phyloP scores from a whole-genome alignment of 2,888 invertebrate genomes.

The Notodonta ziczac region DNA sequence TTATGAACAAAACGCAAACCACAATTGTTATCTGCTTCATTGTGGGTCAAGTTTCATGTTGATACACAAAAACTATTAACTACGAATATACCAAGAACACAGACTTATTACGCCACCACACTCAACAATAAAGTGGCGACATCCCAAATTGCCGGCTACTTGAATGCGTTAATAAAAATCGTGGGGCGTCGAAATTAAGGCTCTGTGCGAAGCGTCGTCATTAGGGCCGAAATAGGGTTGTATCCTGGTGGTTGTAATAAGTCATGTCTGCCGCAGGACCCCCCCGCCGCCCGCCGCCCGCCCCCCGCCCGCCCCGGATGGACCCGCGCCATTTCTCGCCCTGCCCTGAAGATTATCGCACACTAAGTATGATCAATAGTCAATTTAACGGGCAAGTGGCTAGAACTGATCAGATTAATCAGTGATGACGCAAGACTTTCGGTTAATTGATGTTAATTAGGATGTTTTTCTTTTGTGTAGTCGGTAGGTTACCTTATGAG shows the following conservation, averaged over 20 bases:
- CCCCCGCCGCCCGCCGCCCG: conserved; percentile 49
- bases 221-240: conserved; percentile 83
- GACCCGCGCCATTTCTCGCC: conserved; percentile 68
- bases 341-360: conserved; percentile 69
- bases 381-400: conserved; percentile 75
- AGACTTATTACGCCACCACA: conserved; percentile 31
- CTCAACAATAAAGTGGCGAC: conserved; percentile 54
- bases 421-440: conserved; percentile 54
- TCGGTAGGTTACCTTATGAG: not conserved
- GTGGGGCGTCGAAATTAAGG: conserved; percentile 82
- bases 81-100: conserved; percentile 34
- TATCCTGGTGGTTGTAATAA: conserved; percentile 81
- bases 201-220: conserved; percentile 76
- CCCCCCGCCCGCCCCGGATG: conserved; percentile 47
- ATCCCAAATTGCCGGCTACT: conserved; percentile 72
- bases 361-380: conserved; percentile 79
- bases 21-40: not conserved
- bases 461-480: conserved; percentile 1
- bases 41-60: not conserved
- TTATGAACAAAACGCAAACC: not conserved
- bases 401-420: conserved; percentile 65
- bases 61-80: conserved; percentile 7
- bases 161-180: conserved; percentile 81
- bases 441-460: conserved; percentile 51
- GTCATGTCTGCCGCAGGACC: conserved; percentile 81